Evolutionary conservation across 2,888 invertebrate genomes (phyloP).

Genomic region (Strigamia maritima): DNA sequence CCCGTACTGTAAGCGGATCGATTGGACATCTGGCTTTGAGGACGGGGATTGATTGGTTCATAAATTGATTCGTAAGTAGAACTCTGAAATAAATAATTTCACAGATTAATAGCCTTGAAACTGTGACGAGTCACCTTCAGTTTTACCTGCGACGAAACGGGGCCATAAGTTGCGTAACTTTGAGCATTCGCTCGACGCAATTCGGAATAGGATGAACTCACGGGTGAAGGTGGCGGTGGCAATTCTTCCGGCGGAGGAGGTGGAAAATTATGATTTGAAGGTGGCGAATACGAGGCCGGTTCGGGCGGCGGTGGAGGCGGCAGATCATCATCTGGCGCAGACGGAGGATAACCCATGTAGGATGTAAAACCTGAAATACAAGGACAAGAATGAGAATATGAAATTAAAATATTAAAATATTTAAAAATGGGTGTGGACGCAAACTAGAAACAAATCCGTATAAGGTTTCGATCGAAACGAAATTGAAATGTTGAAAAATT

Average conservation of each 20-base stretch:
- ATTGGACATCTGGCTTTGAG: constrained; percentile 57
- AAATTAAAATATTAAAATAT: no score
- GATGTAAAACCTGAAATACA: constrained; percentile 41
- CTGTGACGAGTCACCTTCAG: background rate
- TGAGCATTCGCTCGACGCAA: constrained; percentile 42
- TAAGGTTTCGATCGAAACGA: background rate
- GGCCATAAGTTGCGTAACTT: constrained; percentile 60
- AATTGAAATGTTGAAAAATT: background rate
- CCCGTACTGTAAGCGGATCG: constrained; percentile 58
- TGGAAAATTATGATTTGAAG: constrained; percentile 48
- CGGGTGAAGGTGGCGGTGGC: constrained; percentile 80
- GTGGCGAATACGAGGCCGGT: constrained; percentile 48
- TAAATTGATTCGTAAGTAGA: constrained; percentile 84
- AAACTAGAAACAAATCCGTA: background rate
- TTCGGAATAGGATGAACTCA: constrained; percentile 62
- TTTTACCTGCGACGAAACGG: constrained; percentile 42
- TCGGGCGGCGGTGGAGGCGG: constrained; percentile 56
- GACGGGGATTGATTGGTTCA: constrained; percentile 79
- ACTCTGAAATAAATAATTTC: constrained; percentile 54
- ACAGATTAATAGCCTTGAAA: background rate
- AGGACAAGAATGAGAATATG: background rate
- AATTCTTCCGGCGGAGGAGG: constrained; percentile 64
- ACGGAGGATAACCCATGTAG: constrained; percentile 41
- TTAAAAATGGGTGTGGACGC: background rate
- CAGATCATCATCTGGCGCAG: constrained; percentile 43